Conservation (phyloP, 2,797 vertebrate genomes). For the Calcarius lapponicus region DNA sequence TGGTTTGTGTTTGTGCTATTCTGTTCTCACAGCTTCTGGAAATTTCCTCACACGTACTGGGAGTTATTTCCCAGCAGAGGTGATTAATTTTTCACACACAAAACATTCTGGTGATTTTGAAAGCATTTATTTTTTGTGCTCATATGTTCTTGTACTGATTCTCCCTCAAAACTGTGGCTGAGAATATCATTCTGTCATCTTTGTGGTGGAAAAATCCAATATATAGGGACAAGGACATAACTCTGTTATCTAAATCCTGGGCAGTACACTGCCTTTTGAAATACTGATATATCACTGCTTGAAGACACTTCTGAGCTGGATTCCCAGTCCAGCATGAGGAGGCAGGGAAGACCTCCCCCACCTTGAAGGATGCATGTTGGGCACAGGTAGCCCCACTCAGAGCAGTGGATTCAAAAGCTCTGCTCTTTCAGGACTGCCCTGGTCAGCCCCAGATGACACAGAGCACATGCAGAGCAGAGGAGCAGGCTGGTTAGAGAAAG, state of each 20-base stretch:
- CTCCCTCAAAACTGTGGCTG: not conserved
- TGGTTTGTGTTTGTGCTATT: not conserved
- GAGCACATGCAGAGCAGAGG: not conserved
- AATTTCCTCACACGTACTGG: not conserved
- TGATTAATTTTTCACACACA: not conserved
- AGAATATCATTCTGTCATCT: not conserved
- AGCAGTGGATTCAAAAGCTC: not conserved
- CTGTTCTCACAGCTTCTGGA: not conserved
- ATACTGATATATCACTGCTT: not conserved
- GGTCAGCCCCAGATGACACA: not conserved
- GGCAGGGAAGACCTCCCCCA: not conserved
- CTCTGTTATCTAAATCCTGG: not conserved
- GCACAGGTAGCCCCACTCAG: not conserved
- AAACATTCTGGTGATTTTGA: not conserved
- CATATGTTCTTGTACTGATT: not conserved
- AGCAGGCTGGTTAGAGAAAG: not conserved
- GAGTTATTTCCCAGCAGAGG: not conserved
- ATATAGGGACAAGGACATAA: not conserved
- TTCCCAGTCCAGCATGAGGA: not conserved
- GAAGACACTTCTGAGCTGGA: not conserved
- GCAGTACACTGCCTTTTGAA: not conserved
- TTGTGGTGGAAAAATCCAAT: not conserved
- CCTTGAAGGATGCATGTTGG: not conserved
- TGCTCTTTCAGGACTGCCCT: not conserved
- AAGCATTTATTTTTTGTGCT: not conserved